Conservation (phyloP, 37 sponge, comb jelly and placozoan species). For the Crambe crambe region DNA sequence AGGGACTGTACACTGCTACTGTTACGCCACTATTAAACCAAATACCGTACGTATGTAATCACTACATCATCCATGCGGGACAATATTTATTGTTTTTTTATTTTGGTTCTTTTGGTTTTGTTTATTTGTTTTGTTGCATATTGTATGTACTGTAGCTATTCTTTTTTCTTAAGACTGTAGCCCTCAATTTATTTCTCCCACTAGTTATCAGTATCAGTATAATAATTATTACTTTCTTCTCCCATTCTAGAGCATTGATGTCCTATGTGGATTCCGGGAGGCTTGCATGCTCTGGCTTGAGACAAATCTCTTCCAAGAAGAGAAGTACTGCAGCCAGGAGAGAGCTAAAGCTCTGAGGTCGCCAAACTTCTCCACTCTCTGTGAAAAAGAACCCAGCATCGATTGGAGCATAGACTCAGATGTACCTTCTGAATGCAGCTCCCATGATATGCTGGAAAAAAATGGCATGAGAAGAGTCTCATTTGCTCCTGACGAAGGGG, state of each 20-base stretch:
- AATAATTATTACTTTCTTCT: too few species aligned
- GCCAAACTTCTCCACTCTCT: neutral
- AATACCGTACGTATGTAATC: neutral
- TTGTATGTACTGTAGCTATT: too few species aligned
- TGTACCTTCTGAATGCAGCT: neutral
- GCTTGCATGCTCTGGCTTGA: neutral
- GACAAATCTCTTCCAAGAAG: neutral
- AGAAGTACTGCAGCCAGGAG: too few species aligned
- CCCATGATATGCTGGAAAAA: too few species aligned
- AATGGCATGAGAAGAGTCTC: neutral
- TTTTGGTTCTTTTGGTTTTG: too few species aligned
- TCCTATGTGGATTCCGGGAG: conserved; percentile 6
- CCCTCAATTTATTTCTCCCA: too few species aligned
- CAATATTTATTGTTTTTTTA: too few species aligned
- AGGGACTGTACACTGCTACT: conserved; percentile 9
- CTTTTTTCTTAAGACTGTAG: too few species aligned
- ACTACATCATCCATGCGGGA: neutral
- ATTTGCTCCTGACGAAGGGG: neutral
- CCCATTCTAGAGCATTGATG: neutral
- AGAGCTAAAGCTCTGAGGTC: neutral
- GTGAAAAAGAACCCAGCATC: neutral
- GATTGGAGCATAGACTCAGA: neutral
- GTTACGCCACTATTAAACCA: neutral
- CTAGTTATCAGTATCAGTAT: too few species aligned
- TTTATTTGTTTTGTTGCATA: too few species aligned